Conservation (phyloP, 53 echinoderm and acorn worm species). For the Astropecten irregularis region DNA sequence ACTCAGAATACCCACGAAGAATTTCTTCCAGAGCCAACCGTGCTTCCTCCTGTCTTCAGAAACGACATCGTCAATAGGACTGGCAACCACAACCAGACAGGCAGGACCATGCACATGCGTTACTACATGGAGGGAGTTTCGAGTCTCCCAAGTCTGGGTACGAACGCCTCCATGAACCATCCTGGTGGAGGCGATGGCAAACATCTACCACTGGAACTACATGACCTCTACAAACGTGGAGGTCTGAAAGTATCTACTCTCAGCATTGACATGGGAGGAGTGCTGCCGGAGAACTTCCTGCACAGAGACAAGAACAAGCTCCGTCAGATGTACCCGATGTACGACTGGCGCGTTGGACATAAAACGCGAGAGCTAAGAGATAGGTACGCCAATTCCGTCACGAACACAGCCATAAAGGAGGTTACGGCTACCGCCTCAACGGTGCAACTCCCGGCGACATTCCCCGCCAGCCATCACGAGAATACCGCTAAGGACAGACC, state of each 20-base stretch:
- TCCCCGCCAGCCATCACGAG: neutral
- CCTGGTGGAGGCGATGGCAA: neutral
- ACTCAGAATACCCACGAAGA: too few species aligned
- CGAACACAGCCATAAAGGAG: neutral
- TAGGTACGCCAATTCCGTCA: neutral
- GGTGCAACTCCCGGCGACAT: neutral
- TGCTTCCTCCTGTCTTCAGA: neutral
- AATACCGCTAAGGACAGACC: neutral
- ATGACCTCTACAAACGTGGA: constrained; percentile 63
- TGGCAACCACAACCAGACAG: neutral
- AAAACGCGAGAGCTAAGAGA: neutral
- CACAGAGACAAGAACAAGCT: constrained; percentile 59
- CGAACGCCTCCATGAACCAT: neutral
- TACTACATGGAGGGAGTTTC: too few species aligned
- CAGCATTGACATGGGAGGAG: constrained; percentile 38
- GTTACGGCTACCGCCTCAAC: neutral
- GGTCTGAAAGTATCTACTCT: constrained; percentile 64
- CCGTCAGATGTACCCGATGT: constrained; percentile 87
- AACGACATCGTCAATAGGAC: too few species aligned
- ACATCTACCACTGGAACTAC: constrained; percentile 50
- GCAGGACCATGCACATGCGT: neutral
- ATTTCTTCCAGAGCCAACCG: too few species aligned
- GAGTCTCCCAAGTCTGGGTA: neutral
- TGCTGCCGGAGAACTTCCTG: constrained; percentile 74
- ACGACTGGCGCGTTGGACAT: constrained; percentile 71